phyloP scores from a whole-genome alignment of 64 coral and sea anemone species.

The Montipora capricornis region DNA sequence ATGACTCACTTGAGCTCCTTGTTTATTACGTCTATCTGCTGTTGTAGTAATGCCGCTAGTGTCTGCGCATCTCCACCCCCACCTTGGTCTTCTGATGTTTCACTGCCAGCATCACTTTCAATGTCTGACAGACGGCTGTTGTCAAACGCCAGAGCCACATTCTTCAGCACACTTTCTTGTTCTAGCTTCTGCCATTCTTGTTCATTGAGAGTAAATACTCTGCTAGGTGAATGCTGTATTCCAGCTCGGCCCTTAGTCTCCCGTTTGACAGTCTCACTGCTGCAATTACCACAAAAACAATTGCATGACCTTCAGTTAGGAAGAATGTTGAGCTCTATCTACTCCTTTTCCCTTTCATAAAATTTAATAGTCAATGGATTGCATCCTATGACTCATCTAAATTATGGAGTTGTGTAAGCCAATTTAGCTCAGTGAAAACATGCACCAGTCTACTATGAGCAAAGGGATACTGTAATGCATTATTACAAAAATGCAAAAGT shows the following conservation, averaged over 20 bases:
- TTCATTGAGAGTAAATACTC: constrained; percentile 94
- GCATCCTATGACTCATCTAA: too few relatives aligned
- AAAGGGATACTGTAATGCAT: too few relatives aligned
- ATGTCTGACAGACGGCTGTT: constrained; percentile 53
- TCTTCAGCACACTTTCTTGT: constrained; percentile 92
- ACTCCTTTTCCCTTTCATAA: too few relatives aligned
- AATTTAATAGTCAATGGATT: too few relatives aligned
- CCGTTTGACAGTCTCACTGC: constrained; percentile 19
- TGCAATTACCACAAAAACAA: neutral
- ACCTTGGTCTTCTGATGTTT: constrained; percentile 48
- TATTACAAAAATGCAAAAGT: too few relatives aligned
- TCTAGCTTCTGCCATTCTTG: constrained; percentile 99
- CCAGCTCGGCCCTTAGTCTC: constrained; percentile 87
- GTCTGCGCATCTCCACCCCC: constrained; percentile 82
- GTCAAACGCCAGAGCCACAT: constrained; percentile 93
- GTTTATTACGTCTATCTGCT: constrained; percentile 98
- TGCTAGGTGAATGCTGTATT: constrained; percentile 82
- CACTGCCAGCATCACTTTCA: constrained; percentile 68
- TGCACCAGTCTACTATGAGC: too few relatives aligned
- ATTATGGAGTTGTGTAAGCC: too few relatives aligned
- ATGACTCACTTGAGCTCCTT: constrained; percentile 81
- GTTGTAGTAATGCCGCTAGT: constrained; percentile 87
- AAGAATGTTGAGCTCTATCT: too few relatives aligned
- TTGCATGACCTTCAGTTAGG: too few relatives aligned
- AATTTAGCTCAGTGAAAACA: too few relatives aligned